Evolutionary conservation across 2,888 invertebrate species (phyloP), one percentile per base, ranked within the genome.

Genomic region (Panorpa germanica): DNA sequence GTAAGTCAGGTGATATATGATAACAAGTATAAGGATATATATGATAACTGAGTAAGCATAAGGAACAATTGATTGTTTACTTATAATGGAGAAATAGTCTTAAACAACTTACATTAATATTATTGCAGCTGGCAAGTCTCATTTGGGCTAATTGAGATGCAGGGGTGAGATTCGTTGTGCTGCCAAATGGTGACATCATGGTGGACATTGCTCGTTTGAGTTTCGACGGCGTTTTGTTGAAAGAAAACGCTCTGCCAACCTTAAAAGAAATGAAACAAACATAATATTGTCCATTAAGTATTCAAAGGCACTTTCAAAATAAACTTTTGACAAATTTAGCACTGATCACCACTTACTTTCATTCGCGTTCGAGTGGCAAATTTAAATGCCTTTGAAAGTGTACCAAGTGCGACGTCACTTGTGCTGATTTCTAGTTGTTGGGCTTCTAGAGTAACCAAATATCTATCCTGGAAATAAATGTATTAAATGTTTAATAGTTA

Each of bases 181-280:
- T 81, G 42, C 81, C 82, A 53, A 83, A 82, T 8, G 88, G 86
- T 40, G 77, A 77, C 68, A 88, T 86, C 76, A 88, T 85, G 24
- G 86, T 83, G 12, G 91, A 91, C 54, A 93, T 81, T 17, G 91
- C 90, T 34, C 91, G 69, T 56, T 90, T 90, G 44, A 93, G 57
- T 53, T 85, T 86, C 39, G 81, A 82, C 28, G 93, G 91, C 16
- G 93, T 91, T 58, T 88, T 86, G 56, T 86, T 90, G 57, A 93
- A 88, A 39, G 90, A 91, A 48, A 93, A 80, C 40, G 91, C 91
- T 41, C 93, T 70, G 30, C 86, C 86, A 41, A 93, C 86, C 68
- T 68, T 41, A 3, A 35, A 36, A 23, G 15, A 15, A 29, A 19
- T n/a, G 10, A 16, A 30, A 14, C 11, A 16, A 30, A 14, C 11